Evolutionary conservation across 2,797 vertebrate species (phyloP).

Genomic region (Fundulus diaphanus): DNA sequence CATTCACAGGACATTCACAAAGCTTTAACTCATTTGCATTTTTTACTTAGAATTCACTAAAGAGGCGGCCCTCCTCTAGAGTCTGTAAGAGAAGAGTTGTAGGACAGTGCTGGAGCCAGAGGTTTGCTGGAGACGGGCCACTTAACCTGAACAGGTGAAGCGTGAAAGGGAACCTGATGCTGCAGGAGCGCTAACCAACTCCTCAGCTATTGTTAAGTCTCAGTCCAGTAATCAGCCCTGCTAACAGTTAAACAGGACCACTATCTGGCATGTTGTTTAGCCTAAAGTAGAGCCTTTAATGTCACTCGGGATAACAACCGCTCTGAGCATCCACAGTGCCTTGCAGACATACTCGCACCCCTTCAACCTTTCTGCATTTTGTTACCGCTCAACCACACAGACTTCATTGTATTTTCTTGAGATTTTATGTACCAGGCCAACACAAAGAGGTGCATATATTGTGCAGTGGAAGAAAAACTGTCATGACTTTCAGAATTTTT

Average conservation of each 20-base stretch:
- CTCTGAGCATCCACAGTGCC: background rate
- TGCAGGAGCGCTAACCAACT: slow-evolving; percentile 19
- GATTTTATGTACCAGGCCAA: background rate
- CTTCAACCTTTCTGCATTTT: background rate
- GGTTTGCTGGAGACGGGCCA: background rate
- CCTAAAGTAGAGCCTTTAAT: background rate
- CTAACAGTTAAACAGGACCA: background rate
- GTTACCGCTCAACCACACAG: background rate
- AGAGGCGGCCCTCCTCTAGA: background rate
- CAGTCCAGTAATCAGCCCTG: slow-evolving; percentile 9
- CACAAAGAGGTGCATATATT: background rate
- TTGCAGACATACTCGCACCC: background rate
- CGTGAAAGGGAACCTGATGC: slow-evolving; percentile 11
- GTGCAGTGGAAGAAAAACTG: background rate
- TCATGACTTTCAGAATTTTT: background rate
- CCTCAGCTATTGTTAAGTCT: slow-evolving; percentile 17
- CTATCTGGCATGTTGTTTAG: slow-evolving; percentile 3
- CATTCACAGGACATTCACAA: slow-evolving; percentile 2
- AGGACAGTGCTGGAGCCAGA: slow-evolving; percentile 10
- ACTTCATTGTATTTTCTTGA: background rate
- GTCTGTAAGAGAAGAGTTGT: background rate
- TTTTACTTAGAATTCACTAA: slow-evolving; percentile 9
- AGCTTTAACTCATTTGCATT: slow-evolving; percentile 24
- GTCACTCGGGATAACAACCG: background rate
- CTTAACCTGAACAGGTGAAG: slow-evolving; percentile 15